These are phyloP conservation scores for Smithornis capensis DNA, from an alignment of 2,113 vertebrate species.

Conservation along the genomic window DNA sequence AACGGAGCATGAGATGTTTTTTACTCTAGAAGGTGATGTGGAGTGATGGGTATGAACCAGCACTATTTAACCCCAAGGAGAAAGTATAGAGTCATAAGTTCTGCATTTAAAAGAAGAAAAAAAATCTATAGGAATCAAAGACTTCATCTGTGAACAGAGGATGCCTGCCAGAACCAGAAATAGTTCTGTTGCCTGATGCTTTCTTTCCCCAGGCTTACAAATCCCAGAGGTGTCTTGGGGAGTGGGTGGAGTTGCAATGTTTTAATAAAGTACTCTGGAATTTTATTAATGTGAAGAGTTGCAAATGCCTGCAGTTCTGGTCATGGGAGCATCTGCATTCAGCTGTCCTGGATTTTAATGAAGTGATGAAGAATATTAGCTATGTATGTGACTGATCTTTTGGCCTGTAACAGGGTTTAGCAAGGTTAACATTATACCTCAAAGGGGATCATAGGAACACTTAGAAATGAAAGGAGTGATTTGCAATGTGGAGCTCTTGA, in stretches of 20 bases:
- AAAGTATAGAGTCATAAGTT: slow-evolving; percentile 28
- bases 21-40: neutral
- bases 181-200: neutral
- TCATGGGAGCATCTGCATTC: neutral
- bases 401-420: neutral
- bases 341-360: slow-evolving; percentile 9
- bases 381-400: neutral
- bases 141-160: neutral
- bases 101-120: neutral
- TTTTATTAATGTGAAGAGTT: slow-evolving; percentile 13
- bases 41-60: neutral
- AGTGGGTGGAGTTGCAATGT: neutral
- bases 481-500: neutral
- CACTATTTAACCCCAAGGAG: neutral
- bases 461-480: neutral
- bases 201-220: slow-evolving; percentile 1
- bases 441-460: neutral
- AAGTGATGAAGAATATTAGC: neutral
- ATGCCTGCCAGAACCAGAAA: neutral
- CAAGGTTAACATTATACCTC: neutral
- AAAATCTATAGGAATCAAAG: slow-evolving; percentile 25
- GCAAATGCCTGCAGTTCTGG: neutral
- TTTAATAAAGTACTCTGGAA: slow-evolving; percentile 13
- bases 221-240: neutral
- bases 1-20: neutral